These are phyloP conservation scores for Botia almorhae DNA, from an alignment of 2,797 vertebrate species.

Conservation along the genomic window DNA sequence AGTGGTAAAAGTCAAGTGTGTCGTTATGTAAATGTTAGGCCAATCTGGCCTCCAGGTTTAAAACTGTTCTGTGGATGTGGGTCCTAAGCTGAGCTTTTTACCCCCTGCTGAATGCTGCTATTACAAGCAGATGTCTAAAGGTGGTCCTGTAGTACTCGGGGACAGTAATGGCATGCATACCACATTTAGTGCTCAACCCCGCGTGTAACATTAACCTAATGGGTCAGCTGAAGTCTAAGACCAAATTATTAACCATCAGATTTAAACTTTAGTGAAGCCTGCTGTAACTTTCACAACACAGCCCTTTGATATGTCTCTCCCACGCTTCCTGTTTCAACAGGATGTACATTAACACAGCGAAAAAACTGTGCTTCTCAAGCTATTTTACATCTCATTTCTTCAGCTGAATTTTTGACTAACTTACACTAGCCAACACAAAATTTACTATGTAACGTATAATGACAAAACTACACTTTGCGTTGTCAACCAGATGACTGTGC, in stretches of 20 bases:
- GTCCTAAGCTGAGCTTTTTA: constrained; percentile 66
- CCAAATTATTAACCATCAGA: neutral
- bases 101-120: constrained; percentile 57
- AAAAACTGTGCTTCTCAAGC: no score
- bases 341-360: no score
- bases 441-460: no score
- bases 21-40: constrained; percentile 11
- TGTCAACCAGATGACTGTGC: neutral
- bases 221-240: neutral
- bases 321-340: no score
- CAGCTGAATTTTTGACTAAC: no score
- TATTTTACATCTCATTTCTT: no score
- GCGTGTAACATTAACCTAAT: constrained; percentile 20
- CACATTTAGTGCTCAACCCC: constrained; percentile 25
- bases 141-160: constrained; percentile 56
- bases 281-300: no score
- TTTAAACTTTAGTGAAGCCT: no score
- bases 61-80: constrained; percentile 53
- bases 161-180: constrained; percentile 32
- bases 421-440: no score
- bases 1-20: neutral
- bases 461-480: neutral
- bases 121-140: constrained; percentile 66
- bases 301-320: no score
- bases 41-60: constrained; percentile 14